These are phyloP conservation scores for Diabrotica virgifera DNA, from an alignment of 1,140 invertebrate genomes.

Conservation along the genomic window DNA sequence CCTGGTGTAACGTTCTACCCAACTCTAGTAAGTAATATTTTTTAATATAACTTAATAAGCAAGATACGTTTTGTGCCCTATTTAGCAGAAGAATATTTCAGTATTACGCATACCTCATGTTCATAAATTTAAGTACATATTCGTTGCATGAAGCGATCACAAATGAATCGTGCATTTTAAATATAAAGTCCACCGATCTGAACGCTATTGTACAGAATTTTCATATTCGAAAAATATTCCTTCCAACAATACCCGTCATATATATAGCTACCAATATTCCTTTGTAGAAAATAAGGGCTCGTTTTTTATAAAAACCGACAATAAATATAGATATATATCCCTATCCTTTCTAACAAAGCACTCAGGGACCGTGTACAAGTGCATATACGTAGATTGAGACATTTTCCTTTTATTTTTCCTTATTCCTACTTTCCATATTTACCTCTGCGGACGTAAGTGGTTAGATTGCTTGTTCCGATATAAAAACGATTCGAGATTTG, in stretches of 20 bases:
- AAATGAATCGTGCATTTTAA: background rate
- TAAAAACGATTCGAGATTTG: background rate
- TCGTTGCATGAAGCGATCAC: background rate
- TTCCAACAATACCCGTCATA: background rate
- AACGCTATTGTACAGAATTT: background rate
- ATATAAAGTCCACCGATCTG: background rate
- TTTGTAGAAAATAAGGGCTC: constrained; percentile 2
- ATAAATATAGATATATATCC: background rate
- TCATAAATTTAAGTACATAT: too few species aligned
- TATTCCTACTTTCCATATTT: constrained; percentile 3
- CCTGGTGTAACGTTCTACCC: too few species aligned
- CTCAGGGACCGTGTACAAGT: constrained; percentile 1
- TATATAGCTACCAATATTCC: background rate
- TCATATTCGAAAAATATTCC: background rate
- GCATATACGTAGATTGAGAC: background rate
- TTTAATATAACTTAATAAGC: too few species aligned
- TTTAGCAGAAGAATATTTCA: too few species aligned
- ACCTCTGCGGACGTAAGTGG: constrained; percentile 1
- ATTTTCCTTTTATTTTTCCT: constrained; percentile 3
- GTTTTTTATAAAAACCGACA: constrained; percentile 1
- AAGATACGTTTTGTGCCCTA: too few species aligned
- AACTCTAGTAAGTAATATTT: too few species aligned
- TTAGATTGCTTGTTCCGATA: background rate
- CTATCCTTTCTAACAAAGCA: background rate
- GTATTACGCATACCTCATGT: too few species aligned